These are phyloP conservation scores for Ceratosolen fusciceps DNA, from an alignment of 1,140 invertebrate genomes.

Conservation along the genomic window DNA sequence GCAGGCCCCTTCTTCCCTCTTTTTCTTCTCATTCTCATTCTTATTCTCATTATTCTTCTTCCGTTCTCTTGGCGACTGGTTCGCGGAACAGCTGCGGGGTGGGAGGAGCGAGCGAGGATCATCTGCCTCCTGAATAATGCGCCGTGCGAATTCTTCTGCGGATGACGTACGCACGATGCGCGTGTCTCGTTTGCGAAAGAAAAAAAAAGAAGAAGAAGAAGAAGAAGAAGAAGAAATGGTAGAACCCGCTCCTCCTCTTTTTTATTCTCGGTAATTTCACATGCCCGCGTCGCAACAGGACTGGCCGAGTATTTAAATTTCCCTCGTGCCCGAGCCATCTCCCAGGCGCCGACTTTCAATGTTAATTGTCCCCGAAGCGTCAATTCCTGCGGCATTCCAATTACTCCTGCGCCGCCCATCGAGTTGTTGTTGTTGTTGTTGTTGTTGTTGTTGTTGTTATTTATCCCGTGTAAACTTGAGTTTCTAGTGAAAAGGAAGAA, in stretches of 20 bases:
- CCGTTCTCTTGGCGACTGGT: too few species aligned
- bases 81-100: neutral
- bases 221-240: too few species aligned
- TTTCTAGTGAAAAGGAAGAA: neutral
- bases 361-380: neutral
- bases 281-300: neutral
- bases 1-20: neutral
- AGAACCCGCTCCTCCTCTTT: neutral
- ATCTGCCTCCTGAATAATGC: constrained; percentile 29
- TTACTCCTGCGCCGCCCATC: too few species aligned
- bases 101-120: too few species aligned
- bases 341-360: neutral
- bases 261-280: neutral
- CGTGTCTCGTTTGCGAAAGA: constrained; percentile 37
- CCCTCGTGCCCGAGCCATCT: neutral
- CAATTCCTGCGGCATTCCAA: too few species aligned
- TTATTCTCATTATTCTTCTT: neutral
- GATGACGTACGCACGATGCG: neutral
- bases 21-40: constrained; percentile 19
- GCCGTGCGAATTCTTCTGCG: neutral
- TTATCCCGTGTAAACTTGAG: neutral
- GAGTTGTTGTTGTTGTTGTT: too few species aligned
- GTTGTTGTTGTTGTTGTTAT: neutral
- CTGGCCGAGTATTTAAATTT: neutral
- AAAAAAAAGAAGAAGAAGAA: neutral